These are phyloP conservation scores for Standfussiana lucernea DNA, from an alignment of 2,888 invertebrate species.

Conservation along the genomic window DNA sequence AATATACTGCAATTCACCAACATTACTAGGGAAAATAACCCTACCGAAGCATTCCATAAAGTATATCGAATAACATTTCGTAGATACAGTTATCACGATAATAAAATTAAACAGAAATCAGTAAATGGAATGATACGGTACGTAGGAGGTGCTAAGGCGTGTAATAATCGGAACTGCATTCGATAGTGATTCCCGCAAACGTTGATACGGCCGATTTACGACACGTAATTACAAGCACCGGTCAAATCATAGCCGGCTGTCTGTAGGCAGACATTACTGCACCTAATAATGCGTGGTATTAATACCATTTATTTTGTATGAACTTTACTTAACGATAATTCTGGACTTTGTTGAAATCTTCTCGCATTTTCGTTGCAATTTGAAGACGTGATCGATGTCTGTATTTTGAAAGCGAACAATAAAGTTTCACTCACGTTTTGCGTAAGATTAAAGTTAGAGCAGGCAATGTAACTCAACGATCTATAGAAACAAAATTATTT, in stretches of 20 bases:
- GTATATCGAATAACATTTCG: conserved; percentile 7
- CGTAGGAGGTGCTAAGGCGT: conserved; percentile 69
- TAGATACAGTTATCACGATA: conserved; percentile 36
- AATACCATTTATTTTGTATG: conserved; percentile 65
- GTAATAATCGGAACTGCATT: conserved; percentile 73
- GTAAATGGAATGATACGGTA: conserved; percentile 44
- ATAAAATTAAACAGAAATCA: conserved; percentile 51
- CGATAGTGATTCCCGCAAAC: conserved; percentile 70
- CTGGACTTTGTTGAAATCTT: conserved; percentile 33
- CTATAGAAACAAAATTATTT: neutral
- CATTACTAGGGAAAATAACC: neutral
- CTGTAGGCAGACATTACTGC: conserved; percentile 69
- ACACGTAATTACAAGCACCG: conserved; percentile 80
- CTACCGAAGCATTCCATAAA: conserved; percentile 9
- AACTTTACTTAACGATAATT: conserved; percentile 61
- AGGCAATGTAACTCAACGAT: neutral
- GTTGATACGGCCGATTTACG: conserved; percentile 80
- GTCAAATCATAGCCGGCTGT: conserved; percentile 68
- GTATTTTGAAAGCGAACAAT: conserved; percentile 24
- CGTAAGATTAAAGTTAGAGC: neutral
- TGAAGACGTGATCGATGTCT: conserved; percentile 25
- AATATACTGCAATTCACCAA: neutral
- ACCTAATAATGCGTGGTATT: conserved; percentile 69
- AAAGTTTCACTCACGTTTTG: neutral
- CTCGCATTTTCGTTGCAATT: conserved; percentile 28